phyloP scores from a whole-genome alignment of 92 coral and sea anemone species.

The Siderastrea siderea region DNA sequence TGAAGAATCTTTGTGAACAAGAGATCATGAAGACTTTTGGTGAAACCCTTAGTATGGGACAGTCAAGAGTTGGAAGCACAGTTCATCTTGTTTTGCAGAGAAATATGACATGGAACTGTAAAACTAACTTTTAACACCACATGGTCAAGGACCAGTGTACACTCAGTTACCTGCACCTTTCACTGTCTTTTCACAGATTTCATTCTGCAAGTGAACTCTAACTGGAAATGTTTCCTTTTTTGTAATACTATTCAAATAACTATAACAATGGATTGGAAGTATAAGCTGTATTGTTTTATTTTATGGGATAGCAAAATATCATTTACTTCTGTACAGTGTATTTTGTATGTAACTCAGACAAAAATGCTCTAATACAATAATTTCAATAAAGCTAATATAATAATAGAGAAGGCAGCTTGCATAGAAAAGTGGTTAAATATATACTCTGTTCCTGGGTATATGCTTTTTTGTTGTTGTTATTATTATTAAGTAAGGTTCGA shows the following conservation, averaged over 20 bases:
- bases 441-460: not conserved
- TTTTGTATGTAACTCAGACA: not conserved
- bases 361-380: not conserved
- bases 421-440: not conserved
- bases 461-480: not conserved
- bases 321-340: not conserved
- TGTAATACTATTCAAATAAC: no score
- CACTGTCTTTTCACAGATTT: no score
- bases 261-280: no score
- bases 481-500: no score
- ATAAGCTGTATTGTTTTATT: not conserved
- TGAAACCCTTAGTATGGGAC: slow-evolving; percentile 68
- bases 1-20: slow-evolving; percentile 12
- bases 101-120: not conserved
- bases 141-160: not conserved
- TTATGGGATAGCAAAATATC: not conserved
- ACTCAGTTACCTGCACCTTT: no score
- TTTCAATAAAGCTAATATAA: not conserved
- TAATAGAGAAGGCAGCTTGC: not conserved
- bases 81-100: slow-evolving; percentile 48
- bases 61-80: slow-evolving; percentile 72
- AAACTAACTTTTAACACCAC: not conserved
- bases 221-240: no score
- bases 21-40: slow-evolving; percentile 81
- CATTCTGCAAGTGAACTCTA: no score